Conservation (phyloP, 2,888 invertebrate genomes). For the Polymixis flavicincta region DNA sequence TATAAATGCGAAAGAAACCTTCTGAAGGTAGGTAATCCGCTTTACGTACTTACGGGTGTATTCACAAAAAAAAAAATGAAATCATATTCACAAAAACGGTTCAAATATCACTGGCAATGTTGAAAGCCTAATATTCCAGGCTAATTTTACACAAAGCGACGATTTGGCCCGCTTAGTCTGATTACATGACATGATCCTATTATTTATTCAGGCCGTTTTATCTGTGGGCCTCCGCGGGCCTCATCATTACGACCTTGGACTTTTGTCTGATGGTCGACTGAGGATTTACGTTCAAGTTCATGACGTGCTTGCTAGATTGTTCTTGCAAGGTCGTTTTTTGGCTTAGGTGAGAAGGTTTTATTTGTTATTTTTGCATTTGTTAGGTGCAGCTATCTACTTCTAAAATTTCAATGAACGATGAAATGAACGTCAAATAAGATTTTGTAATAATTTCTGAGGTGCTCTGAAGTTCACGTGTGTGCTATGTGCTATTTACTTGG, state of each 20-base stretch:
- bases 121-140: conserved; percentile 63
- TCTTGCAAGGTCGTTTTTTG: conserved; percentile 7
- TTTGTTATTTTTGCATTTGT: neutral
- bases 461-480: neutral
- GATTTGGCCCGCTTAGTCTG: conserved; percentile 68
- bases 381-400: too few species aligned
- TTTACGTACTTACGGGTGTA: conserved; percentile 48
- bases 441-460: neutral
- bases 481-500: neutral
- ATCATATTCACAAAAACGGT: conserved; percentile 59
- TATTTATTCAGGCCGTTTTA: conserved; percentile 68
- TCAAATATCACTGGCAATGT: conserved; percentile 59
- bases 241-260: conserved; percentile 64
- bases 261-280: conserved; percentile 52
- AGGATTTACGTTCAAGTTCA: conserved; percentile 51
- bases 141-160: conserved; percentile 68
- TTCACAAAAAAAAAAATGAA: conserved; percentile 57
- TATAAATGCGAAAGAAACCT: conserved; percentile 48
- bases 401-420: neutral
- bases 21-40: conserved; percentile 55
- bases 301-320: conserved; percentile 29
- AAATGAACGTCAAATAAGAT: too few species aligned
- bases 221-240: conserved; percentile 58
- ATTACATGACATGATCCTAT: conserved; percentile 69
- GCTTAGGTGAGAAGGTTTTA: neutral